Evolutionary conservation across 2,888 invertebrate genomes (phyloP).

Genomic region (Matsumyia berberina): DNA sequence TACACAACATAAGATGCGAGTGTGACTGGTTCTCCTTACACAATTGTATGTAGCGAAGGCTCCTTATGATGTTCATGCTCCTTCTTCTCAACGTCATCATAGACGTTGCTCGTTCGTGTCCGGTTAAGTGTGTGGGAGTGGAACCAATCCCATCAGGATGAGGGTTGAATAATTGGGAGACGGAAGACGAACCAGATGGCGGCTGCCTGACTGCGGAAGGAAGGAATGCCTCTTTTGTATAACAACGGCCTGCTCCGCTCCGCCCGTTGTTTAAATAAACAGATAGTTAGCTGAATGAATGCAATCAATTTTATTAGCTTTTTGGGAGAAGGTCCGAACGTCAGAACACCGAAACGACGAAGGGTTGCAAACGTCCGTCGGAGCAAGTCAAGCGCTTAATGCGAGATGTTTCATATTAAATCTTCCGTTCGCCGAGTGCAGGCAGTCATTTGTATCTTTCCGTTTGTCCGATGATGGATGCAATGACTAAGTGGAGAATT

Average conservation of each 20-base stretch:
- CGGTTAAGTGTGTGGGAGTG: conserved; percentile 75
- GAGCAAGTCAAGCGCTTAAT: conserved; percentile 58
- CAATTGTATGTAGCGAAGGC: conserved; percentile 47
- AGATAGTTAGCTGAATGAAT: conserved; percentile 73
- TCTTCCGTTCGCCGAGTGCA: conserved; percentile 45
- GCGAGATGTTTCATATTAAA: conserved; percentile 64
- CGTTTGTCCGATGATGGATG: conserved; percentile 58
- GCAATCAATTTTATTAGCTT: conserved; percentile 72
- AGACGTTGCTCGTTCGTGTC: conserved; percentile 63
- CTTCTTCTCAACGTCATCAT: conserved; percentile 40
- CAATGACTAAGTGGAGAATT: conserved; percentile 45
- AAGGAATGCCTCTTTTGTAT: conserved; percentile 54
- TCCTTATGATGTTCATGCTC: conserved; percentile 74
- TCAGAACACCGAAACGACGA: background rate
- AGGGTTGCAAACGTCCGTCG: too few relatives aligned
- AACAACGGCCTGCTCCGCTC: conserved; percentile 45
- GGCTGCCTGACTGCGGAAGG: conserved; percentile 45
- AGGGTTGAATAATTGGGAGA: conserved; percentile 67
- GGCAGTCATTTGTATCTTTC: conserved; percentile 69
- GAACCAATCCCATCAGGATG: conserved; percentile 16
- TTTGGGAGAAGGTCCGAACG: background rate
- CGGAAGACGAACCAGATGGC: conserved; percentile 45
- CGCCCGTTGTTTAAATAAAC: conserved; percentile 64
- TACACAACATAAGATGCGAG: conserved; percentile 47
- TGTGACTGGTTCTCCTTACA: conserved; percentile 47